Base-by-base conservation (phyloP, 2,113 vertebrate species). In the Centropus bengalensis region DNA sequence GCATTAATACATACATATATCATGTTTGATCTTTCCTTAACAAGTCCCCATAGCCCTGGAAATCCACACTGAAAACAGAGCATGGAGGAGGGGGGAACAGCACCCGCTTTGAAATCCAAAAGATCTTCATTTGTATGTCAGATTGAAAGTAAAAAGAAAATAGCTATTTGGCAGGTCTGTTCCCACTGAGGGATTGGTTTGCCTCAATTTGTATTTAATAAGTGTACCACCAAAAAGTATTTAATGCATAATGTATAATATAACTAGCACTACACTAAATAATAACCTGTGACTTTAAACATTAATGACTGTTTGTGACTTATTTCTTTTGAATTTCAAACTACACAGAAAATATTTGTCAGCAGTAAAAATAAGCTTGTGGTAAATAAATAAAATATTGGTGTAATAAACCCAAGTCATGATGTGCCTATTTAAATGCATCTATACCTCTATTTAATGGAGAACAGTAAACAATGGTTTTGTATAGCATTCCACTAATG, bases 11-110 rank as follows among this genome's bases (percentile, higher is more conserved):
- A 95, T 94, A 94, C 91, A 93, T 93, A 96, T 71, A 85, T 63
- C 45, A 95, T 94, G 96, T 97, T 97, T 97, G 96, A 97, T 97
- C 97, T 97, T 95, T 96, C 93, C 73, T 87, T 96, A 97, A 97
- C 96, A 96, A 97, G 96, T 97, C 97, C 95, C 96, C 3, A 12
- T 82, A 96, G 97, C 44, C 93, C 74, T 93, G 88, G 94, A 96
- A 96, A 96, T 96, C 81, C 77, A 67, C 84, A 42, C 69, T 91
- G 86, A 78, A 95, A 97, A 91, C 26, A 80, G 76, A 77, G 76
- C 20, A 2, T 49, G 47, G 4, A 17, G 12, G 32, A 13, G 23
- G 19, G 13, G 32, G 15, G 19, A 28, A 38, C 33, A 91, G 85
- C 80, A 44, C 21, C 78, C 73, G 84, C 94, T 97, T 96, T 97